Conservation (phyloP, 30 jellyfish, hydroid and myxozoan genomes). For the Hydra vulgaris region DNA sequence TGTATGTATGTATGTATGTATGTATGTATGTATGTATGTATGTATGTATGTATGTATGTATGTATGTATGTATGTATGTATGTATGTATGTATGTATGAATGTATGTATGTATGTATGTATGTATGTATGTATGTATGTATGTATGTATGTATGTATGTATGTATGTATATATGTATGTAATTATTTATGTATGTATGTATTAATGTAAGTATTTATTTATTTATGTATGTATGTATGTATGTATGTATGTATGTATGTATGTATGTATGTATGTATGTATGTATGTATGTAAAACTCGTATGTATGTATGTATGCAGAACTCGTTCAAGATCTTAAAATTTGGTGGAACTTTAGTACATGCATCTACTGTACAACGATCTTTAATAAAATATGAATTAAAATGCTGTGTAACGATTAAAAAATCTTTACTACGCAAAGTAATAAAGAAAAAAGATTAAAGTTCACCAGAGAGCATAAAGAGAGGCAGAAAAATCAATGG, state of each 20-base stretch:
- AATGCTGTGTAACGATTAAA: no score
- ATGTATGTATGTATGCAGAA: no score
- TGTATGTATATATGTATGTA: not conserved
- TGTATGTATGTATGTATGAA: not conserved
- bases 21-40: not conserved
- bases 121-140: not conserved
- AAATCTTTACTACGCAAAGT: no score
- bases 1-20: not conserved
- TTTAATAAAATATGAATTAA: no score
- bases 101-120: not conserved
- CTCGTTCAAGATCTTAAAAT: no score
- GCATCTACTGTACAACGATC: no score
- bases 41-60: not conserved
- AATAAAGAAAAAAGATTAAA: no score
- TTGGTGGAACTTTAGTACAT: no score
- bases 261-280: no score
- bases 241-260: not conserved
- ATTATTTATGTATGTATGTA: not conserved
- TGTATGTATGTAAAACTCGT: no score
- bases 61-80: not conserved
- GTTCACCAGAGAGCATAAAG: no score
- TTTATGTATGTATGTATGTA: not conserved
- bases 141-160: not conserved
- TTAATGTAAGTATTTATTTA: not conserved
- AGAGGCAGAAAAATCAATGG: no score